phyloP scores from a whole-genome alignment of 2,113 vertebrate species.

The Orycteropus afer region DNA sequence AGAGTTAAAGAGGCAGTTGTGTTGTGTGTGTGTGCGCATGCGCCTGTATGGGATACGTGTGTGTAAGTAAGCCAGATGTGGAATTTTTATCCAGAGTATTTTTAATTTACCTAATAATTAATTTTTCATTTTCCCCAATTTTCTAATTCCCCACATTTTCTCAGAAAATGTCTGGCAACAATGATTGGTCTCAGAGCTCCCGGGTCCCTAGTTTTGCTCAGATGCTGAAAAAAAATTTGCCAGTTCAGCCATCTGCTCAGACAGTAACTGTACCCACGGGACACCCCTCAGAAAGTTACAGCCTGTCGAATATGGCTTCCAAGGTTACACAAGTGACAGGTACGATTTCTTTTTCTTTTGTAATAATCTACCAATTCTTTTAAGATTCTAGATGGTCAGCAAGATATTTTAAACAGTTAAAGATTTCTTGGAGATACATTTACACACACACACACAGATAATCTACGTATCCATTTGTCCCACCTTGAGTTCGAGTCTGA shows the following conservation, averaged over 20 bases:
- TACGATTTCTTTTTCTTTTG: constrained; percentile 54
- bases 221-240: constrained; percentile 70
- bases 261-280: not conserved
- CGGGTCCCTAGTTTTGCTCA: constrained; percentile 68
- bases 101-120: not conserved
- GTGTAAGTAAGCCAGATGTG: not conserved
- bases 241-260: not conserved
- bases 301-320: constrained; percentile 35
- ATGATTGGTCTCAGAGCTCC: constrained; percentile 50
- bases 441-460: not conserved
- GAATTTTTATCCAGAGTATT: not conserved
- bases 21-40: not conserved
- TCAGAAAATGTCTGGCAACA: constrained; percentile 66
- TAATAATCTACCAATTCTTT: not conserved
- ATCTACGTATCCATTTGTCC: too few relatives aligned
- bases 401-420: too few relatives aligned
- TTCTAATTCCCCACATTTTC: too few relatives aligned
- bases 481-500: not conserved
- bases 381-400: not conserved
- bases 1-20: not conserved
- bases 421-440: not conserved
- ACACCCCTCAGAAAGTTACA: not conserved
- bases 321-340: constrained; percentile 72
- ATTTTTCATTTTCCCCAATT: not conserved
- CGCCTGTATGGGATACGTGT: too few relatives aligned